A percentile compares a stretch with the other conserved stretches of the same genome.
Evolutionary conservation across 2,888 invertebrate genomes (phyloP).

Genomic region (Onchidella celtica): DNA sequence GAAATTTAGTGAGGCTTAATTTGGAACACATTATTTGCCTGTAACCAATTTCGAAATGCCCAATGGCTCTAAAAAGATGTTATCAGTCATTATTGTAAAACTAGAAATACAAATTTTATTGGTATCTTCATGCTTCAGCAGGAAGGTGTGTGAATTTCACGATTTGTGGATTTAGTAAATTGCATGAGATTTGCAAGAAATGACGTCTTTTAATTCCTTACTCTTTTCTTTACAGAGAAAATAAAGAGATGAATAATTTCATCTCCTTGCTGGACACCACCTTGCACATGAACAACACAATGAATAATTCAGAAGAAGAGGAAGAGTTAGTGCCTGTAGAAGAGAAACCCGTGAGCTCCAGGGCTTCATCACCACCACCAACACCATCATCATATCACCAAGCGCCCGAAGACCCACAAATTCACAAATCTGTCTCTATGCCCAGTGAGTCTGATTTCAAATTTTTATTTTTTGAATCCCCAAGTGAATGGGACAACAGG

Average conservation of each 20-base stretch:
- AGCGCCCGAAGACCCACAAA: constrained; percentile 40
- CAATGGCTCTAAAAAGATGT: too few species aligned
- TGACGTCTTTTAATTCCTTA: background rate
- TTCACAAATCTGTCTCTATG: constrained; percentile 69
- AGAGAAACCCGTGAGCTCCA: background rate
- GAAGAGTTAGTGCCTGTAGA: constrained; percentile 49
- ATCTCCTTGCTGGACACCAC: constrained; percentile 76
- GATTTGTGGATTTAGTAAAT: too few species aligned
- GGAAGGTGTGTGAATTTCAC: too few species aligned
- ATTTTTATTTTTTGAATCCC: background rate
- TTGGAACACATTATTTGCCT: too few species aligned
- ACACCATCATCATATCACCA: constrained; percentile 9
- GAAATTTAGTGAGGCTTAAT: constrained; percentile 77
- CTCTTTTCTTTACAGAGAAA: constrained; percentile 64
- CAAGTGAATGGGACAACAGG: background rate
- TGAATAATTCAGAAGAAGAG: constrained; percentile 68
- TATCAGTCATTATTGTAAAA: too few species aligned
- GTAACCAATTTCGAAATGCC: too few species aligned
- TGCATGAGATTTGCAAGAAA: too few species aligned
- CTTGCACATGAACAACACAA: constrained; percentile 69
- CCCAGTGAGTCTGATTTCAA: constrained; percentile 66
- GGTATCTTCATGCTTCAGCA: too few species aligned
- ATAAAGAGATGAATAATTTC: constrained; percentile 78
- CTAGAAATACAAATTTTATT: too few species aligned
- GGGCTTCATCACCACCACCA: background rate